Base-by-base conservation (phyloP, 2,888 invertebrate species). In the Neoascia interrupta region DNA sequence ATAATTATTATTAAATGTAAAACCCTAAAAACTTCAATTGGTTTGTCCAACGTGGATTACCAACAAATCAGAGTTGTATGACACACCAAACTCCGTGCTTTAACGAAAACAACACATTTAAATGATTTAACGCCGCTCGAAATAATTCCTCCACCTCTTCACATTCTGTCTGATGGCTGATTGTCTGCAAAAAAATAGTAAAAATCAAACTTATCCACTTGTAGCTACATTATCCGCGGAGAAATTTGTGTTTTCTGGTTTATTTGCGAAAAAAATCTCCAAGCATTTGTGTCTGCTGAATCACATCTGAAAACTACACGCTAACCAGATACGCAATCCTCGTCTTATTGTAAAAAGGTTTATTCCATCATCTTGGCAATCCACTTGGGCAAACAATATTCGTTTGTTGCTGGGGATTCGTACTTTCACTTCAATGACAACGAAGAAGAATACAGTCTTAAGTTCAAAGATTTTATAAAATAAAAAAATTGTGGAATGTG, bases 391-490 rank as follows among this genome's bases (percentile, higher is more conserved):
- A 49, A 53, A 54, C 41, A 13, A 56, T 26, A 28, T 41, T 56
- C n/a, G 18, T n/a, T n/a, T 18, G 15, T 15, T 31, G 49, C 5
- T 31, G 41, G 18, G 8, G 0, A 15, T 8, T 31, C 19, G n/a
- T 51, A 56, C 68, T 68, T 68, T 58, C 56, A 68, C 58, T 68
- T 23, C 8, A 19, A 26, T 15, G 21, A 6, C 8, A 23, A 19
- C 8, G 3, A 47, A 34, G 15, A 11, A 16, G 23, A 41, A 19
- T 41, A 41, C n/a, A 3, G n/a, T n/a, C 11, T 21, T 34, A 34
- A 6, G 31, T 18, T 5, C 8, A n/a, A n/a, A n/a, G 16, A 4
- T 5, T 28, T 10, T 45, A 13, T 11, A 11, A 11, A 13, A 36
- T 13, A 36, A 11, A 11, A 11, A 13, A 6, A 4, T 36, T 36